phyloP scores from a whole-genome alignment of 2,113 vertebrate species.

The Psephotus haematonotus region DNA sequence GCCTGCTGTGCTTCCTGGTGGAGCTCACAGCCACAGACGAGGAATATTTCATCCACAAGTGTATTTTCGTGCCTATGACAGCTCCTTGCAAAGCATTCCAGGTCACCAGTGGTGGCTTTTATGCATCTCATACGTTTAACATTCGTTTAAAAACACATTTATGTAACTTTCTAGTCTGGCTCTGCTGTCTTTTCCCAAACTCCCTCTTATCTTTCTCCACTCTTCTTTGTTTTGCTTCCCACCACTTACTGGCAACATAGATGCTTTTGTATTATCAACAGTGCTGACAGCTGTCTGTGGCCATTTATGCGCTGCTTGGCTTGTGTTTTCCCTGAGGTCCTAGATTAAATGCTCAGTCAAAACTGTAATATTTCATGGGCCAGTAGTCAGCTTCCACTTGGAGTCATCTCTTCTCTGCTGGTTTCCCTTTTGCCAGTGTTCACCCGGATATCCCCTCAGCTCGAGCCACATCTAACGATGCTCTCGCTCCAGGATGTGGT shows the following conservation, averaged over 20 bases:
- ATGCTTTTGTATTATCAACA: neutral
- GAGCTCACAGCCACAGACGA: neutral
- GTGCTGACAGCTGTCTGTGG: neutral
- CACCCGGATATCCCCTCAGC: neutral
- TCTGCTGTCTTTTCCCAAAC: fast-evolving
- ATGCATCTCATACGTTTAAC: fast-evolving
- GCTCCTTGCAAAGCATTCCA: neutral
- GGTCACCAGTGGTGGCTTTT: neutral
- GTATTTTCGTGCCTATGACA: fast-evolving
- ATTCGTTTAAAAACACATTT: neutral
- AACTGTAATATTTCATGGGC: neutral
- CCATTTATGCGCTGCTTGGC: neutral
- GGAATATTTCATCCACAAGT: fast-evolving
- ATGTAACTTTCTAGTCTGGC: neutral
- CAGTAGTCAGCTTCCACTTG: neutral
- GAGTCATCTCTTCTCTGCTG: neutral
- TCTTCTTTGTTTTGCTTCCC: neutral
- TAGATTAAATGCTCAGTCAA: neutral
- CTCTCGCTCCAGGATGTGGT: neutral
- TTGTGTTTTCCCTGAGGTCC: conserved; percentile 21
- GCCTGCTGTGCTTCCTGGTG: fast-evolving
- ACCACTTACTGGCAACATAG: fast-evolving
- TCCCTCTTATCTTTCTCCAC: neutral
- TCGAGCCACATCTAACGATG: fast-evolving
- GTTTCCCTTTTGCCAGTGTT: neutral